These are phyloP conservation scores for Ips nitidus DNA, from an alignment of 1,140 invertebrate genomes.

Conservation along the genomic window DNA sequence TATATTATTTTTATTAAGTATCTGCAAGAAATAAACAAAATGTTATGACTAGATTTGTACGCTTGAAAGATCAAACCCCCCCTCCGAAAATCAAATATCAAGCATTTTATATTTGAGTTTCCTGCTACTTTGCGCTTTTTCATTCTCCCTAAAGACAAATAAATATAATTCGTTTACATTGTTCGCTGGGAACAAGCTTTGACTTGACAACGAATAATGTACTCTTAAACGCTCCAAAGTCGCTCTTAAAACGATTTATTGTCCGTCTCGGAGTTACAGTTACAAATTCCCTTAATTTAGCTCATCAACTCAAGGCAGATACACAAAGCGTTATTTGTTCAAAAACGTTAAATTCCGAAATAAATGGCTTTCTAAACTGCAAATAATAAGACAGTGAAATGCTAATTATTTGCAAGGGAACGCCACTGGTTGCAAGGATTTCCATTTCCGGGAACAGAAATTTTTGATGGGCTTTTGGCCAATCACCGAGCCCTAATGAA, in stretches of 20 bases:
- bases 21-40: no score
- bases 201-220: not conserved
- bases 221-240: not conserved
- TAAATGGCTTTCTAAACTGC: conserved; percentile 16
- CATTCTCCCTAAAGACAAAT: no score
- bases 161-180: no score
- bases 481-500: conserved; percentile 32
- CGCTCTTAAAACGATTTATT: conserved; percentile 9
- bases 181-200: not conserved
- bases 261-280: conserved; percentile 12
- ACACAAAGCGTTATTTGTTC: conserved; percentile 19
- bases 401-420: not conserved
- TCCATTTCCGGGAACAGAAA: conserved; percentile 21
- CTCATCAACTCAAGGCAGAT: conserved; percentile 10
- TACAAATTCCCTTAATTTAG: conserved; percentile 19
- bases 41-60: no score
- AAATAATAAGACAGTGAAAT: conserved; percentile 1
- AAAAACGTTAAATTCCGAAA: conserved; percentile 14
- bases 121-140: no score
- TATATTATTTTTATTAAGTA: no score
- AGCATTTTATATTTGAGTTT: no score
- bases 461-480: conserved; percentile 30
- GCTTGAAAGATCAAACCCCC: no score
- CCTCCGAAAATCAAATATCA: no score
- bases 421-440: conserved; percentile 14